Evolutionary conservation across 2,797 vertebrate genomes (phyloP), one percentile per base, ranked within the genome.

Genomic region (Tadarida brasiliensis): DNA sequence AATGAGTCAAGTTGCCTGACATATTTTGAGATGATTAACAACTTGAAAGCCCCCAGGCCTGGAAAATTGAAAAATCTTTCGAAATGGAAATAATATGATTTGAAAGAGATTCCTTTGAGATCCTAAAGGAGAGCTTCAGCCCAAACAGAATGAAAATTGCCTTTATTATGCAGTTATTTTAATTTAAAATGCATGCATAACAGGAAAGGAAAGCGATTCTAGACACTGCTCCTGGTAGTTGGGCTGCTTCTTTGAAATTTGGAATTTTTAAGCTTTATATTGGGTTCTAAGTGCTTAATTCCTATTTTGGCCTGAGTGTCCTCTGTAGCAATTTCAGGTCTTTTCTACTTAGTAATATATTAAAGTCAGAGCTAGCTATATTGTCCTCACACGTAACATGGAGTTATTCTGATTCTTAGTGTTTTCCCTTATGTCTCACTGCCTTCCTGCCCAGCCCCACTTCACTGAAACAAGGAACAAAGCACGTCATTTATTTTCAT

Each of bases 61-160:
- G 65, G 57, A 39, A 59, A 85, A 90, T 35, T 91, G 63, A 94
- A 87, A 91, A 85, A 35, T 84, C 78, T 86, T 49, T 39, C 24
- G 28, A 82, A 20, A 68, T 35, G 20, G 71, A 94, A 92, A 74
- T 24, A 73, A 67, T 90, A 68, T 68, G 76, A 78, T 95, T 96
- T 90, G 57, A 95, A 93, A 89, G 80, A 54, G 39, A 61, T 54
- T 92, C 33, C 68, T 96, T 71, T 91, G 87, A 95, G 65, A 96
- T 83, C 22, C 59, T 44, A 91, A 68, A 74, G 35, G 24, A 16
- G 54, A 87, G 39, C 56, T 89, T 90, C 17, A 61, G 19, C 28
- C 49, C 56, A 71, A 87, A 74, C 35, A 57, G 33, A 92, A 77
- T 65, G 94, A 74, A 90, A 91, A 67, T 81, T 84, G 59, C 81